Evolutionary conservation across 2,113 vertebrate species (phyloP).

Genomic region (Dascyllus trimaculatus): DNA sequence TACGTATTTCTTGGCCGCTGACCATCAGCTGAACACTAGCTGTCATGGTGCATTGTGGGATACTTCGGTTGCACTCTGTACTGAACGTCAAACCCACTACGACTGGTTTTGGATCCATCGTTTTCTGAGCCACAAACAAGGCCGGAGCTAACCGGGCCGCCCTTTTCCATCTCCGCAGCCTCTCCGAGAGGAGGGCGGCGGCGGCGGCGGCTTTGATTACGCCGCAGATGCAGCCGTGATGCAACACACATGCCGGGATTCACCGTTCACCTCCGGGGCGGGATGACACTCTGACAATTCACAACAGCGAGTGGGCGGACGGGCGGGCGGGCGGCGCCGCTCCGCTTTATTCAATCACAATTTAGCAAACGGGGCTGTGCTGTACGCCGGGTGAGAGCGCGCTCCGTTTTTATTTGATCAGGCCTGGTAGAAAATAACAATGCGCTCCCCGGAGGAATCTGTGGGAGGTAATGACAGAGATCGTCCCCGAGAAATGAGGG

Average conservation of each 20-base stretch:
- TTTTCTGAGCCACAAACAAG: slow-evolving; percentile 45
- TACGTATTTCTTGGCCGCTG: too few species aligned
- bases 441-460: slow-evolving; percentile 69
- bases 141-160: slow-evolving; percentile 40
- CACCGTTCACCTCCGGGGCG: slow-evolving; percentile 40
- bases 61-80: too few species aligned
- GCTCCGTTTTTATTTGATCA: slow-evolving; percentile 73
- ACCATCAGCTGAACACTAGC: too few species aligned
- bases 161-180: slow-evolving; percentile 13
- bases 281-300: slow-evolving; percentile 44
- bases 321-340: slow-evolving; percentile 52
- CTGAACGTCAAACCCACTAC: too few species aligned
- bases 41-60: too few species aligned
- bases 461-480: slow-evolving; percentile 77
- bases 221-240: slow-evolving; percentile 51
- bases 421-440: slow-evolving; percentile 71
- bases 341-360: slow-evolving; percentile 58
- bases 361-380: slow-evolving; percentile 35
- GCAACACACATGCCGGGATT: slow-evolving; percentile 53
- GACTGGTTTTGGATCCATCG: too few species aligned
- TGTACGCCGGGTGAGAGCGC: slow-evolving; percentile 35
- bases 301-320: slow-evolving; percentile 44
- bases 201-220: slow-evolving; percentile 61
- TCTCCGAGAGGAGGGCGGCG: slow-evolving; percentile 10
- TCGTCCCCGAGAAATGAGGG: slow-evolving; percentile 67